These are phyloP conservation scores for Erythrocebus patas DNA, from an alignment of 2,113 vertebrate genomes.

Conservation along the genomic window DNA sequence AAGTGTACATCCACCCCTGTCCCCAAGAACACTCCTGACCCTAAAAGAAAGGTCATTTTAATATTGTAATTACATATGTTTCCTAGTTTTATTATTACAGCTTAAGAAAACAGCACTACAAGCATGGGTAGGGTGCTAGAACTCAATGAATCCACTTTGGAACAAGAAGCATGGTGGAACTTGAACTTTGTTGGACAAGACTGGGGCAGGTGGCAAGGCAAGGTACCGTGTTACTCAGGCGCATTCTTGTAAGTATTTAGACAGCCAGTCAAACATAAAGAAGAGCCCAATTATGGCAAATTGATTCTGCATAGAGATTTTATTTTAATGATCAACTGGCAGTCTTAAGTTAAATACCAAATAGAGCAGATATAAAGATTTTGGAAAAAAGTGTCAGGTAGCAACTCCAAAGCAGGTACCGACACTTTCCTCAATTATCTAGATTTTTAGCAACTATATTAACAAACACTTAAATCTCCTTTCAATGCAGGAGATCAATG, in stretches of 20 bases:
- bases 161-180: neutral
- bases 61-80: neutral
- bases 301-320: neutral
- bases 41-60: neutral
- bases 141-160: neutral
- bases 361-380: neutral
- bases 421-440: neutral
- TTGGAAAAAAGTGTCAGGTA: neutral
- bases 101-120: neutral
- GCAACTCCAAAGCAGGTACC: neutral
- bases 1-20: neutral
- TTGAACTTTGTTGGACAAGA: neutral
- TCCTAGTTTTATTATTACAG: neutral
- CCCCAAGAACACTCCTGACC: neutral
- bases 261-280: neutral
- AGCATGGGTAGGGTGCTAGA: neutral
- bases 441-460: neutral
- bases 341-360: conserved; percentile 36
- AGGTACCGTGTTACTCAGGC: neutral
- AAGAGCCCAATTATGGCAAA: neutral
- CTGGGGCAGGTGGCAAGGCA: neutral
- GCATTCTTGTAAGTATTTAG: neutral
- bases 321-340: conserved; percentile 41
- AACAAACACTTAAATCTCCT: conserved; percentile 17
- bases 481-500: conserved; percentile 8